Evolutionary conservation across 2,797 vertebrate genomes (phyloP).

Genomic region (Meda fulgida): DNA sequence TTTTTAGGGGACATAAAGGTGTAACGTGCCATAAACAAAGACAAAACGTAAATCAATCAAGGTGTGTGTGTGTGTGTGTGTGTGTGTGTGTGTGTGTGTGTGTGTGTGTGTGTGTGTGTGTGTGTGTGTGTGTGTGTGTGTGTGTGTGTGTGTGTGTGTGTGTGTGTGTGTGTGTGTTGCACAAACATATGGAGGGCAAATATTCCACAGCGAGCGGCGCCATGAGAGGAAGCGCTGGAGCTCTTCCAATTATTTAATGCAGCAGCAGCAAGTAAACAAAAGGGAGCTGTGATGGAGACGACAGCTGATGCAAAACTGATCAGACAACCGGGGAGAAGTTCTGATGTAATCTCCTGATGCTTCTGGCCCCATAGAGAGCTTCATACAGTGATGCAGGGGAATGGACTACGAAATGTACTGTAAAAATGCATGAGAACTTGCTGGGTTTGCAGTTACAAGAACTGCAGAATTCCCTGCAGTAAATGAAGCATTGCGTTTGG

Average conservation of each 20-base stretch:
- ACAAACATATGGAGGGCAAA: conserved; percentile 78
- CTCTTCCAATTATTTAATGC: conserved; percentile 66
- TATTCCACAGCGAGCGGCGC: conserved; percentile 71
- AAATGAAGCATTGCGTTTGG: neutral
- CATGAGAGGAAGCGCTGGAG: conserved; percentile 67
- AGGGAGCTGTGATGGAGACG: conserved; percentile 1
- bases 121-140: conserved; percentile 65
- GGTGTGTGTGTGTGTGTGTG: conserved; percentile 29
- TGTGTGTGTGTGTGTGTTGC: conserved; percentile 65
- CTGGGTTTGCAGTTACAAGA: neutral
- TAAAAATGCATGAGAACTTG: conserved; percentile 28
- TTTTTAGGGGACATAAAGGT: neutral
- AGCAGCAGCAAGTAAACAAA: conserved; percentile 63
- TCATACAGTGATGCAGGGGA: conserved; percentile 9
- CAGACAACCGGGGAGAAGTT: conserved; percentile 8
- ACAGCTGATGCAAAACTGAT: conserved; percentile 40
- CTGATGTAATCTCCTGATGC: conserved; percentile 36
- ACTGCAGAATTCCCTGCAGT: neutral
- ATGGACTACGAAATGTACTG: neutral
- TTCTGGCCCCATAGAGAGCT: conserved; percentile 4
- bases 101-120: conserved; percentile 65
- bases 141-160: conserved; percentile 39
- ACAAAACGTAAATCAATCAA: neutral
- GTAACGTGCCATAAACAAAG: neutral
- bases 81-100: conserved; percentile 68